Base-by-base conservation (phyloP, 2,113 vertebrate species). In the Mungos mungo region DNA sequence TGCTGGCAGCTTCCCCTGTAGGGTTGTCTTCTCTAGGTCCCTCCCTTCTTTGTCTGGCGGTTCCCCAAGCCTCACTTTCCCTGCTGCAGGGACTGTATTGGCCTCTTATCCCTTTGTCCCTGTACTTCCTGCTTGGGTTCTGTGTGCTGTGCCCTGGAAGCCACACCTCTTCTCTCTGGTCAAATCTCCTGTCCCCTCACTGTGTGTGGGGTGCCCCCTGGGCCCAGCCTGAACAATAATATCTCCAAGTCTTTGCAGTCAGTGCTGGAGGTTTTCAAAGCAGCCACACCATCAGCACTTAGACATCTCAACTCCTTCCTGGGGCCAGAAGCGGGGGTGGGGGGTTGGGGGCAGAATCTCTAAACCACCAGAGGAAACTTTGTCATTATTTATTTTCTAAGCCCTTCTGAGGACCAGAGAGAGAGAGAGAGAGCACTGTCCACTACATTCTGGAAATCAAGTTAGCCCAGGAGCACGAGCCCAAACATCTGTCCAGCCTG, bases 1-100 rank as follows among this genome's bases (percentile, higher is more conserved):
- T 15, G 8, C 10, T 2, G 27, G 7, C 74, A 83, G 25, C 69
- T n/a, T 72, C 21, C 23, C 19, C 47, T 31, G 68, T n/a, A 1
- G 1, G 25, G 1, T 10, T 18, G n/a, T 11, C 8, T 25, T 3
- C 16, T 3, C 57, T 5, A 5, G 18, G 11, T 45, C 16, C 54
- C 60, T 76, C 29, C 47, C 13, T 66, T 10, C 16, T 21, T 19
- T 38, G 13, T 25, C 50, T n/a, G 50, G 38, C 38, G 23, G 9
- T 16, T 12, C 0, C 1, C 29, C 10, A 2, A 2, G 7, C 14
- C 4, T 80, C 35, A 3, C 27, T 33, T 33, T 9, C 41, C 74
- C 52, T 23, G 57, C 25, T 6, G 0, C 47, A 0, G 1, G 45
- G 71, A 57, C 4, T 25, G 31, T 1, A 13, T 25, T 29, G 21